Percentiles rank a stretch among this genome's conserved stretches.
These are phyloP conservation scores for Drosophila rellima DNA, from an alignment of 2,888 invertebrate genomes.

Conservation along the genomic window DNA sequence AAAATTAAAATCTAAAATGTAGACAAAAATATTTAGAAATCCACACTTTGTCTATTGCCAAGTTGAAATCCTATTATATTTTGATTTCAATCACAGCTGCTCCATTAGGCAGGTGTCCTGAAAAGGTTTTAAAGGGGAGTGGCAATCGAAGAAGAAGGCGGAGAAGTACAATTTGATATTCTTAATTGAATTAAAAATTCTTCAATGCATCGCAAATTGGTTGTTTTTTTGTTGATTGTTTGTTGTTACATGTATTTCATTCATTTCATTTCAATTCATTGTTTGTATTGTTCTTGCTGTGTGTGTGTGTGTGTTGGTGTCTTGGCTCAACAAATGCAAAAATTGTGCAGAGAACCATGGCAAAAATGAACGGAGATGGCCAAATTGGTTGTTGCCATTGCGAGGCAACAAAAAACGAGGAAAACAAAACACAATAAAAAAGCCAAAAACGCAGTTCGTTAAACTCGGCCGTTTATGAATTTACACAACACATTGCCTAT, in stretches of 20 bases:
- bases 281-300: constrained; percentile 21
- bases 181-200: constrained; percentile 55
- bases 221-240: constrained; percentile 21
- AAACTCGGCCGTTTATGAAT: constrained; percentile 73
- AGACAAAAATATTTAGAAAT: neutral
- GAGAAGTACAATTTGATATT: constrained; percentile 11
- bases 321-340: constrained; percentile 46
- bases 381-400: constrained; percentile 53
- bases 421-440: constrained; percentile 23
- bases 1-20: neutral
- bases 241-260: constrained; percentile 8
- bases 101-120: constrained; percentile 12
- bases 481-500: constrained; percentile 55
- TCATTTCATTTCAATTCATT: constrained; percentile 41
- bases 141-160: neutral
- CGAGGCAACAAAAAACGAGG: constrained; percentile 22
- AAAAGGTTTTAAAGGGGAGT: neutral
- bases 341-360: constrained; percentile 57
- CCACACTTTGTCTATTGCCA: neutral
- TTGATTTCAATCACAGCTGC: constrained; percentile 2
- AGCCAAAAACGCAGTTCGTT: constrained; percentile 68
- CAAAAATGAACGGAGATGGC: constrained; percentile 47
- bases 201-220: constrained; percentile 31
- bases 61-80: neutral
- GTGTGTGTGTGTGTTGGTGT: constrained; percentile 11